Percentiles rank a stretch among this genome's conserved stretches.
phyloP scores from a whole-genome alignment of 2,797 vertebrate genomes.

The Apogon hyalosoma region DNA sequence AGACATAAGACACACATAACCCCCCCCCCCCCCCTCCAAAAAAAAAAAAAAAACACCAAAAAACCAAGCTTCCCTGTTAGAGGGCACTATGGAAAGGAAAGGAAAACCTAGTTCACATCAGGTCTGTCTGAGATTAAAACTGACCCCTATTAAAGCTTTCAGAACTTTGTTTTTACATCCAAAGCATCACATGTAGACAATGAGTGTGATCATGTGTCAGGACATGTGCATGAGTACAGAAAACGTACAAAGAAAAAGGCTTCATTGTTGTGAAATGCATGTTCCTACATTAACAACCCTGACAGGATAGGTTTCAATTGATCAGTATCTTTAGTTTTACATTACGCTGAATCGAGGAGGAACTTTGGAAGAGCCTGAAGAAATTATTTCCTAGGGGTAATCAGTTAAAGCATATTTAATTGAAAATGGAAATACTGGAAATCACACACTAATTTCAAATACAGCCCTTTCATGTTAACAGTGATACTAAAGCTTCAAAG shows the following conservation, averaged over 20 bases:
- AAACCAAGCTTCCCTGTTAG: no score
- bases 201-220: neutral
- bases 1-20: no score
- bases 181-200: neutral
- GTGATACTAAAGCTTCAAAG: slow-evolving; percentile 1
- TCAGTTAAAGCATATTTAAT: slow-evolving; percentile 16
- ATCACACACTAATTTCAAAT: slow-evolving; percentile 26
- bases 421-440: slow-evolving; percentile 27
- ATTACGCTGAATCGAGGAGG: neutral
- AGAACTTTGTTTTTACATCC: no score
- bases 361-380: neutral
- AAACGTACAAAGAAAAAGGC: neutral
- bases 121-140: no score
- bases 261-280: neutral
- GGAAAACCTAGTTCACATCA: no score
- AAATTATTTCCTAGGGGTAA: neutral
- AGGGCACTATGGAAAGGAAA: no score
- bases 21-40: no score
- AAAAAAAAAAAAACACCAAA: no score
- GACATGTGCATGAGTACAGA: neutral
- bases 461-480: slow-evolving; percentile 36
- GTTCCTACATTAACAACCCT: neutral
- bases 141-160: no score
- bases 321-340: slow-evolving; percentile 23
- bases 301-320: neutral